Conservation (phyloP, 1,140 invertebrate species). For the Lasaia peninsularis region DNA sequence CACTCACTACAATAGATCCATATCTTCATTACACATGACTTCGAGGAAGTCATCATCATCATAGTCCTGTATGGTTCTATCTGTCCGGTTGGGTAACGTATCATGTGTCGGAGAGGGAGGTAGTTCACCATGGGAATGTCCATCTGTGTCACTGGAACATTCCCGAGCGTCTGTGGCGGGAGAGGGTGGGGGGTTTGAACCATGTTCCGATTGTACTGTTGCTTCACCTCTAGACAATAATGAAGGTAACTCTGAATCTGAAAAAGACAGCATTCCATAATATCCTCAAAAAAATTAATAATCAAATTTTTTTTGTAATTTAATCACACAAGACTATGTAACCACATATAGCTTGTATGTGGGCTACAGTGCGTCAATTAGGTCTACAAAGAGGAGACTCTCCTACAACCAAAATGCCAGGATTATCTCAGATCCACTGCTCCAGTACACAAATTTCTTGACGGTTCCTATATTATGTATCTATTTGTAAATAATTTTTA, state of each 20-base stretch:
- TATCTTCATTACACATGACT: constrained; percentile 82
- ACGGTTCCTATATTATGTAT: too few relatives aligned
- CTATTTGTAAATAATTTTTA: too few relatives aligned
- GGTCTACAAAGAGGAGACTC: too few relatives aligned
- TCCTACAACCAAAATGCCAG: too few relatives aligned
- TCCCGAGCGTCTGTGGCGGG: constrained; percentile 86
- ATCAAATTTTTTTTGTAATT: too few relatives aligned
- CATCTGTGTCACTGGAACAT: constrained; percentile 81
- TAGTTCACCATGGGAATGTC: constrained; percentile 52
- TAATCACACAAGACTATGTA: too few relatives aligned
- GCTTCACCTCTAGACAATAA: constrained; percentile 60
- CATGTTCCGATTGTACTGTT: constrained; percentile 56
- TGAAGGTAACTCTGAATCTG: constrained; percentile 64
- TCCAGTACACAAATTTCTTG: too few relatives aligned
- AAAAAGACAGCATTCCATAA: constrained; percentile 8
- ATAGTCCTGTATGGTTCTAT: constrained; percentile 49
- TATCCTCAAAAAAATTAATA: too few relatives aligned
- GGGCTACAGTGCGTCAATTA: too few relatives aligned
- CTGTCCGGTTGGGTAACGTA: constrained; percentile 30
- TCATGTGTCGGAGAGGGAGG: constrained; percentile 36
- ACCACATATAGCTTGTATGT: too few relatives aligned
- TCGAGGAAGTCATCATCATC: constrained; percentile 85
- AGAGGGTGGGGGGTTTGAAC: constrained; percentile 86
- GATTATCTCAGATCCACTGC: too few relatives aligned
- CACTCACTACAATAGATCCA: constrained; percentile 81